Conservation (phyloP, 2,113 vertebrate species). For the Ellobius talpinus region DNA sequence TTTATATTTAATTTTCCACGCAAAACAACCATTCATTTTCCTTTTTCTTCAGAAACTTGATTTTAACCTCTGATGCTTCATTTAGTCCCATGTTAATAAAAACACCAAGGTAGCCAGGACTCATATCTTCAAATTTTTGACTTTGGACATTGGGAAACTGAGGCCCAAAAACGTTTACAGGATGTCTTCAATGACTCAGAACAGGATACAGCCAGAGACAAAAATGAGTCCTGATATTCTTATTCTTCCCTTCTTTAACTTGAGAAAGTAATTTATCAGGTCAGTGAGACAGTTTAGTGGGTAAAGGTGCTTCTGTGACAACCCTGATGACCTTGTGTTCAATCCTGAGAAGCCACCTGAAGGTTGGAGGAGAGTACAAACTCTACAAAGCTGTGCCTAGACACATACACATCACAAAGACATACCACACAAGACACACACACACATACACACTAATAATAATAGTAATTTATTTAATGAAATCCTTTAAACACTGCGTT, state of each 20-base stretch:
- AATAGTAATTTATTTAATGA: neutral
- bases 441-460: neutral
- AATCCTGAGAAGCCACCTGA: too few relatives aligned
- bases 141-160: neutral
- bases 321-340: neutral
- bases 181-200: neutral
- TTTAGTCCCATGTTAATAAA: neutral
- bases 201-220: neutral
- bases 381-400: neutral
- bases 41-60: neutral
- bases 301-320: neutral
- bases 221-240: neutral
- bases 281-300: neutral
- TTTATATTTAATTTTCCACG: neutral
- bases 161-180: neutral
- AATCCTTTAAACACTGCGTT: neutral
- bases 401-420: neutral
- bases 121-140: neutral
- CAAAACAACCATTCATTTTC: neutral
- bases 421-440: neutral
- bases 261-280: neutral
- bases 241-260: neutral
- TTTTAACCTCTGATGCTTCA: neutral
- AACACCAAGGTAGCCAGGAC: too few relatives aligned
- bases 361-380: neutral